Evolutionary conservation across 2,888 invertebrate species (phyloP).

Genomic region (Epinotia brunnichana): DNA sequence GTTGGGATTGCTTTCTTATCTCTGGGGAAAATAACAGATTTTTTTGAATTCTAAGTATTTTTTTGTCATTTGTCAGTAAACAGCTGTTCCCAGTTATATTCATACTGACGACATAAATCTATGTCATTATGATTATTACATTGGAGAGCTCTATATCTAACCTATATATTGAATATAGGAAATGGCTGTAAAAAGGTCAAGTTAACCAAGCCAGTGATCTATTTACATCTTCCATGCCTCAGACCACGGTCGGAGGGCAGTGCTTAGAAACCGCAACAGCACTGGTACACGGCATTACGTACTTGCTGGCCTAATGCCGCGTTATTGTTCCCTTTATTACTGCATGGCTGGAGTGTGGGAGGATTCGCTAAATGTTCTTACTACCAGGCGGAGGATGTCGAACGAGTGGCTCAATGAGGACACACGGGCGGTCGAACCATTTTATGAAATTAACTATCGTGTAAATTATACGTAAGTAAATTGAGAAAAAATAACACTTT

Average conservation of each 20-base stretch:
- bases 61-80: too few relatives aligned
- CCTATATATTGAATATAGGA: neutral
- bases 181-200: neutral
- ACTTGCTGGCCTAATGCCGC: slow-evolving; percentile 38
- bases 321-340: slow-evolving; percentile 58
- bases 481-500: neutral
- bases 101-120: neutral
- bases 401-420: neutral
- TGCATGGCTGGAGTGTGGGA: slow-evolving; percentile 39
- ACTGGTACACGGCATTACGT: slow-evolving; percentile 63
- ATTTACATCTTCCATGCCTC: slow-evolving; percentile 45
- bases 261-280: slow-evolving; percentile 79
- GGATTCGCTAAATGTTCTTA: slow-evolving; percentile 28
- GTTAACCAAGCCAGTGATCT: neutral
- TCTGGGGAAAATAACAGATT: too few relatives aligned
- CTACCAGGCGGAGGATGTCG: slow-evolving; percentile 15
- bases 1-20: too few relatives aligned
- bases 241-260: slow-evolving; percentile 58
- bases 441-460: neutral
- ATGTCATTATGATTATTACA: neutral
- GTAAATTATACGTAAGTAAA: neutral
- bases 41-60: too few relatives aligned
- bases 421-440: neutral
- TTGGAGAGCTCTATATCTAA: neutral
- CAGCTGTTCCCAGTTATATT: too few relatives aligned